phyloP scores from a whole-genome alignment of 2,797 vertebrate genomes.

The Lophius americanus region DNA sequence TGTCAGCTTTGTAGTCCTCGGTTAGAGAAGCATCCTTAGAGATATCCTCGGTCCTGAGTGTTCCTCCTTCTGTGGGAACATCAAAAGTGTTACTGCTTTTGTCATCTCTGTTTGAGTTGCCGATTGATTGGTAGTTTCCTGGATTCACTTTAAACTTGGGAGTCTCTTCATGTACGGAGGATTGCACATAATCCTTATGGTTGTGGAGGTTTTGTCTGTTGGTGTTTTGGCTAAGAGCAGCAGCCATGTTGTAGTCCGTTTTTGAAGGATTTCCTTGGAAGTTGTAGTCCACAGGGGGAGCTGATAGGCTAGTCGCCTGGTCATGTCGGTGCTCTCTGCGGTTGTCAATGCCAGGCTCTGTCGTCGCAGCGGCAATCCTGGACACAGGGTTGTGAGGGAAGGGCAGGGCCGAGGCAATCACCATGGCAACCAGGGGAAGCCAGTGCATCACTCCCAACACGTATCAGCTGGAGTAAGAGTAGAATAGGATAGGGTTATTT shows the following conservation, averaged over 20 bases:
- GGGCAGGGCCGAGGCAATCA: constrained; percentile 88
- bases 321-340: constrained; percentile 54
- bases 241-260: constrained; percentile 56
- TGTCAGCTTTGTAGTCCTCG: constrained; percentile 55
- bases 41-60: constrained; percentile 45
- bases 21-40: constrained; percentile 46
- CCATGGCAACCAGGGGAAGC: constrained; percentile 91
- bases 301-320: constrained; percentile 44
- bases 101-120: constrained; percentile 41
- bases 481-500: constrained; percentile 50
- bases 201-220: constrained; percentile 38
- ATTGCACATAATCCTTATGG: constrained; percentile 41
- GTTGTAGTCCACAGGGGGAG: constrained; percentile 46
- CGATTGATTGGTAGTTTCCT: constrained; percentile 28
- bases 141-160: constrained; percentile 36
- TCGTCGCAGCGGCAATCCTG: constrained; percentile 72
- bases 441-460: constrained; percentile 90
- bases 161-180: constrained; percentile 34
- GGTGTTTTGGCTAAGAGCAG: constrained; percentile 30
- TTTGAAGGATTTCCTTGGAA: constrained; percentile 54
- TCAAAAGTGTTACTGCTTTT: constrained; percentile 25
- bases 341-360: constrained; percentile 63
- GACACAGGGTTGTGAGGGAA: constrained; percentile 81
- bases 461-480: constrained; percentile 79
- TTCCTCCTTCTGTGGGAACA: constrained; percentile 34